Evolutionary conservation across 2,888 invertebrate genomes (phyloP).

Genomic region (Rhagonycha lutea): DNA sequence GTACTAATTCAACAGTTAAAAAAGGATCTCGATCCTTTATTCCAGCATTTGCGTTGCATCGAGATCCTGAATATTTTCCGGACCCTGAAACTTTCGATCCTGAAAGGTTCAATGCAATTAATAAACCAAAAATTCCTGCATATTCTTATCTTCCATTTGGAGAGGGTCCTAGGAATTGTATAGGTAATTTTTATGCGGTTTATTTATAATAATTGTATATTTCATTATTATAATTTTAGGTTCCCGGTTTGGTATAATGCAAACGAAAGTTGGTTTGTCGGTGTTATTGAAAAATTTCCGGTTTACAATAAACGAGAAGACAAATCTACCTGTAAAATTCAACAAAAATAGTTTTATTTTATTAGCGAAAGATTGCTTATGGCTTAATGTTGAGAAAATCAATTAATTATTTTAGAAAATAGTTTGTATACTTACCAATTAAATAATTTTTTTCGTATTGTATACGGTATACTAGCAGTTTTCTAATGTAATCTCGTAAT

Average conservation of each 20-base stretch:
- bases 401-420: no score
- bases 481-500: no score
- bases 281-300: background rate
- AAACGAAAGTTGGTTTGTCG: background rate
- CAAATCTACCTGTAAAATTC: background rate
- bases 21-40: constrained; percentile 36
- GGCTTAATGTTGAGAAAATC: background rate
- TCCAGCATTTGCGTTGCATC: constrained; percentile 41
- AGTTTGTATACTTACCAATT: no score
- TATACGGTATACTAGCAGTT: no score
- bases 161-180: background rate
- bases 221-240: background rate
- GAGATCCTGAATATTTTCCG: constrained; percentile 26
- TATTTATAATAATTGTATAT: no score
- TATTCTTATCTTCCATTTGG: background rate
- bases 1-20: constrained; percentile 35
- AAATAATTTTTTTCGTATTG: no score
- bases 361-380: background rate
- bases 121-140: background rate
- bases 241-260: background rate
- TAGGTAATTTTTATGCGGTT: background rate
- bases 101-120: constrained; percentile 57
- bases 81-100: constrained; percentile 67
- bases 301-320: background rate
- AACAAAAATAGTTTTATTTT: background rate